phyloP scores from a whole-genome alignment of 2,113 vertebrate genomes.

The Perognathus longimembris region DNA sequence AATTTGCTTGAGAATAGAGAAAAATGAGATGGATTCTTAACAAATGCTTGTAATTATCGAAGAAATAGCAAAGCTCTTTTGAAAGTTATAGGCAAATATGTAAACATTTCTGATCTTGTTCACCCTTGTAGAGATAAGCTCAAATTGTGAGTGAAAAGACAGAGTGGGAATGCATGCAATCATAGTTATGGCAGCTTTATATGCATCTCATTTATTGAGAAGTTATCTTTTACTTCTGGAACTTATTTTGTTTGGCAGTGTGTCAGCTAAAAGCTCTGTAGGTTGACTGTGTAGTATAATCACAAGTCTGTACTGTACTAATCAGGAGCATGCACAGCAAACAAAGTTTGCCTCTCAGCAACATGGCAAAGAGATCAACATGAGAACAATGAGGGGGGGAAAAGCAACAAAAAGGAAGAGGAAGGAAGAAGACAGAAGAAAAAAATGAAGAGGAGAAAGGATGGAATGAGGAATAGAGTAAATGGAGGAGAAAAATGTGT shows the following conservation, averaged over 20 bases:
- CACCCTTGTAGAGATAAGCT: neutral
- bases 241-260: neutral
- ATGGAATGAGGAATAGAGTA: neutral
- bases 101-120: constrained; percentile 61
- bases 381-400: neutral
- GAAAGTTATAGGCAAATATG: constrained; percentile 68
- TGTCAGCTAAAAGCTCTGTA: neutral
- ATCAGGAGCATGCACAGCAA: neutral
- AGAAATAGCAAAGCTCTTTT: constrained; percentile 68
- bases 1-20: constrained; percentile 76
- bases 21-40: constrained; percentile 71
- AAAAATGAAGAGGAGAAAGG: rapidly evolving
- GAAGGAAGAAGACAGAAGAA: neutral
- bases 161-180: neutral
- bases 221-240: constrained; percentile 36
- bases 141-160: neutral
- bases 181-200: neutral
- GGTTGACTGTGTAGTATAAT: neutral
- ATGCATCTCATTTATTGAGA: neutral
- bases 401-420: neutral
- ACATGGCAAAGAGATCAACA: neutral
- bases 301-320: neutral
- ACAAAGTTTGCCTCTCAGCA: neutral
- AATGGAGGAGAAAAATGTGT: neutral
- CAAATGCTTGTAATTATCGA: constrained; percentile 72